Conservation (phyloP, 2,888 invertebrate genomes). For the Apamea anceps region DNA sequence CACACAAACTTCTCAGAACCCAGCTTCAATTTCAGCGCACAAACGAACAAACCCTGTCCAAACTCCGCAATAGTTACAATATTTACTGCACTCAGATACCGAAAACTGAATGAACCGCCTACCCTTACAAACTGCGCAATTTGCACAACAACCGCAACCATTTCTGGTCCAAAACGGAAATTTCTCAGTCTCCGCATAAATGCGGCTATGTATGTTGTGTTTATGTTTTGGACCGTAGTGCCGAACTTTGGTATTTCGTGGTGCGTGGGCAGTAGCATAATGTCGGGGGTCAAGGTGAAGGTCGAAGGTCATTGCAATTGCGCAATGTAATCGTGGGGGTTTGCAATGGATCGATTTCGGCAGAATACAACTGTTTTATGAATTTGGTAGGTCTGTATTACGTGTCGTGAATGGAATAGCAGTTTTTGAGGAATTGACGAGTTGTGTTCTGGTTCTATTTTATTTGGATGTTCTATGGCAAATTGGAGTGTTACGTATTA, state of each 20-base stretch:
- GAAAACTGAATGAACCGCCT: slow-evolving; percentile 55
- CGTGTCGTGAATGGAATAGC: slow-evolving; percentile 26
- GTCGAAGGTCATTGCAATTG: slow-evolving; percentile 78
- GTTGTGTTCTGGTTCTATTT: neutral
- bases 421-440: neutral
- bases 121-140: slow-evolving; percentile 12
- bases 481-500: neutral
- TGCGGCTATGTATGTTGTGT: slow-evolving; percentile 31
- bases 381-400: slow-evolving; percentile 41
- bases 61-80: slow-evolving; percentile 31
- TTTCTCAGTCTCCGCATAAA: slow-evolving; percentile 10
- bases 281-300: slow-evolving; percentile 73
- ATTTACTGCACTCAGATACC: slow-evolving; percentile 47
- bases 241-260: slow-evolving; percentile 78
- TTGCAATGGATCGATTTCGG: slow-evolving; percentile 67
- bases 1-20: slow-evolving; percentile 2
- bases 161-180: slow-evolving; percentile 24
- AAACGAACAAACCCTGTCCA: slow-evolving; percentile 21
- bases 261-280: slow-evolving; percentile 65
- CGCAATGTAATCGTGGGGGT: slow-evolving; percentile 68
- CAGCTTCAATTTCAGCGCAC: slow-evolving; percentile 27
- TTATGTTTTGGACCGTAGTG: slow-evolving; percentile 34
- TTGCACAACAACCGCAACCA: slow-evolving; percentile 31
- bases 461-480: neutral
- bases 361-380: slow-evolving; percentile 29